A percentile compares a stretch with the other conserved stretches of the same genome.
Conservation (phyloP, 2,113 vertebrate species). For the Ameiurus melas region DNA sequence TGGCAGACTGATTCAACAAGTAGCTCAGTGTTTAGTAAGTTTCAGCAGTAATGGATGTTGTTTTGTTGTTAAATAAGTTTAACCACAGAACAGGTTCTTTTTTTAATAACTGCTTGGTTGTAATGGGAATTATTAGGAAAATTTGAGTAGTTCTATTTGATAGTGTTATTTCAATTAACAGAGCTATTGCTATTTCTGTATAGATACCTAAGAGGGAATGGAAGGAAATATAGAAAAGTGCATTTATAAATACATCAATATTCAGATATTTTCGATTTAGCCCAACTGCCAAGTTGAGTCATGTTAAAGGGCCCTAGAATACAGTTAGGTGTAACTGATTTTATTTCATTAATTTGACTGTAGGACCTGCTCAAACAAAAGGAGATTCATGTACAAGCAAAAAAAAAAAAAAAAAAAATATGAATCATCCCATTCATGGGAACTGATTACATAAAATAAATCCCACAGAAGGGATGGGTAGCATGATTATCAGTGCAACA, state of each 20-base stretch:
- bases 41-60: not conserved
- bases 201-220: not conserved
- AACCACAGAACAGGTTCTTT: not conserved
- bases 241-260: not conserved
- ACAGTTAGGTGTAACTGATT: not conserved
- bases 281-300: not conserved
- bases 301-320: not conserved
- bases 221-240: not conserved
- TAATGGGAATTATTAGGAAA: not conserved
- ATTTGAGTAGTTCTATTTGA: not conserved
- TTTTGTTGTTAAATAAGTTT: not conserved
- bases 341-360: not conserved
- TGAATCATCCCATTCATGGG: slow-evolving; percentile 16
- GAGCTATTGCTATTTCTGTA: not conserved
- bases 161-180: not conserved
- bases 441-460: slow-evolving; percentile 17
- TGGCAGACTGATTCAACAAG: not conserved
- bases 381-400: not conserved
- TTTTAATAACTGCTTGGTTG: not conserved
- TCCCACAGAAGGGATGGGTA: slow-evolving; percentile 3
- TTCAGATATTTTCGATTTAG: not conserved
- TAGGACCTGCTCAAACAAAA: not conserved
- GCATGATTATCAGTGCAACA: slow-evolving; percentile 5
- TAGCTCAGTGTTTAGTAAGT: not conserved
- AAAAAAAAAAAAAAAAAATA: not conserved